Evolutionary conservation across 2,888 invertebrate genomes (phyloP).

Genomic region (Meganola albula): DNA sequence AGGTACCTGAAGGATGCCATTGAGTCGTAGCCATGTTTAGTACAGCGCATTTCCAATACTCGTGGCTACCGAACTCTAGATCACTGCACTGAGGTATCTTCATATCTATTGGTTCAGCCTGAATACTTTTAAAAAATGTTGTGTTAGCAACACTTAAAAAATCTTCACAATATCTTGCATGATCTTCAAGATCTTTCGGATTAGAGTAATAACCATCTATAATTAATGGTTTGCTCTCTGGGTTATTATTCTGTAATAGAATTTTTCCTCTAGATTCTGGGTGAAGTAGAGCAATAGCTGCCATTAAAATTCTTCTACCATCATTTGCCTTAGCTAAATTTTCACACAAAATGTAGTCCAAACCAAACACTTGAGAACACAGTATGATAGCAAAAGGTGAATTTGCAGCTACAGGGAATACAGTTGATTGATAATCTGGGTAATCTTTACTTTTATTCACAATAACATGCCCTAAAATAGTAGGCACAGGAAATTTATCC

Average conservation of each 20-base stretch:
- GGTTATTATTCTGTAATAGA: slow-evolving; percentile 33
- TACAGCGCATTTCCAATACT: slow-evolving; percentile 50
- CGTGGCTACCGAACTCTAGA: slow-evolving; percentile 32
- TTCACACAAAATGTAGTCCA: slow-evolving; percentile 34
- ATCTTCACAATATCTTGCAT: slow-evolving; percentile 28
- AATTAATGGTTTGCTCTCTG: slow-evolving; percentile 34
- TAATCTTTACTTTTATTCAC: slow-evolving; percentile 35
- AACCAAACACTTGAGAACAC: slow-evolving; percentile 30
- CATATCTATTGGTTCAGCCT: slow-evolving; percentile 26
- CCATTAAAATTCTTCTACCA: slow-evolving; percentile 27
- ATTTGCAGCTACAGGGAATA: slow-evolving; percentile 29
- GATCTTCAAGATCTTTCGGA: slow-evolving; percentile 29
- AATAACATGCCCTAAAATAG: slow-evolving; percentile 37
- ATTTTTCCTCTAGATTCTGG: slow-evolving; percentile 44
- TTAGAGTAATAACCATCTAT: slow-evolving; percentile 38
- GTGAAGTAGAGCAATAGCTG: slow-evolving; percentile 34
- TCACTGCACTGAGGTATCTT: slow-evolving; percentile 35
- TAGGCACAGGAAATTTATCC: slow-evolving; percentile 34
- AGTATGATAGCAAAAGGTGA: slow-evolving; percentile 27
- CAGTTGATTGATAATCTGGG: slow-evolving; percentile 43
- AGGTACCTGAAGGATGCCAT: slow-evolving; percentile 38
- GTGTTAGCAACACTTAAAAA: slow-evolving; percentile 32
- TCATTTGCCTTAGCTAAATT: slow-evolving; percentile 24
- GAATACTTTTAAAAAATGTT: slow-evolving; percentile 26
- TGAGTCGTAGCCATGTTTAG: slow-evolving; percentile 37